Evolutionary conservation across 2,888 invertebrate genomes (phyloP).

Genomic region (Epinotia nisella): DNA sequence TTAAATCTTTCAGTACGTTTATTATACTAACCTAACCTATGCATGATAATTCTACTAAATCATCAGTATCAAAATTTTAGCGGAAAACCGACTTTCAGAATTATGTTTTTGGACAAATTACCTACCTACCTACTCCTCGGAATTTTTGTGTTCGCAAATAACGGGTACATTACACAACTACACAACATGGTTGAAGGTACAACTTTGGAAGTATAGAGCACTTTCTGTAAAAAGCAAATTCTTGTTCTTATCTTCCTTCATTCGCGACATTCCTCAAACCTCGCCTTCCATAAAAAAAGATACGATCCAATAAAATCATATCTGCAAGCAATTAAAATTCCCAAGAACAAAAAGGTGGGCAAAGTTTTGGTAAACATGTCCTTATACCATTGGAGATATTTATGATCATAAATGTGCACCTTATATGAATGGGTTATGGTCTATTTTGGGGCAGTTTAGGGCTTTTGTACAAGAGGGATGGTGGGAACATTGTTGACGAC

Average conservation of each 20-base stretch:
- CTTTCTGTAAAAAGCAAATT: background rate
- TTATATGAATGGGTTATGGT: background rate
- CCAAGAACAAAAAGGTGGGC: conserved; percentile 27
- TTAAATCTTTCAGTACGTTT: too few species aligned
- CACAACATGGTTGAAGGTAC: too few species aligned
- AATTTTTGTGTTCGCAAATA: too few species aligned
- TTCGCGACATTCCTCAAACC: conserved; percentile 14
- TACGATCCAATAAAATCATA: conserved; percentile 41
- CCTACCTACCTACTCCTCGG: too few species aligned
- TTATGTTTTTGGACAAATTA: too few species aligned
- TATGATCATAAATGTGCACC: background rate
- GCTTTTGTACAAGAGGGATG: background rate
- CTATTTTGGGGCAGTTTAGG: background rate
- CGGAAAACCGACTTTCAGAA: too few species aligned
- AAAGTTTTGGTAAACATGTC: conserved; percentile 30
- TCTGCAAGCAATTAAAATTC: conserved; percentile 43
- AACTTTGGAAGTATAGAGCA: too few species aligned
- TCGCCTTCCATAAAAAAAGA: conserved; percentile 9
- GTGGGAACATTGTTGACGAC: conserved; percentile 34
- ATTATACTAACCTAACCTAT: too few species aligned
- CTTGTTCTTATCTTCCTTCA: background rate
- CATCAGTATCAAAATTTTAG: too few species aligned
- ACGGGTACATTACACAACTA: too few species aligned
- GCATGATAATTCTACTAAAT: too few species aligned
- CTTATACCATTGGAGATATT: background rate